Base-by-base conservation (phyloP, 2,888 invertebrate genomes). In the Trachelus stipa region DNA sequence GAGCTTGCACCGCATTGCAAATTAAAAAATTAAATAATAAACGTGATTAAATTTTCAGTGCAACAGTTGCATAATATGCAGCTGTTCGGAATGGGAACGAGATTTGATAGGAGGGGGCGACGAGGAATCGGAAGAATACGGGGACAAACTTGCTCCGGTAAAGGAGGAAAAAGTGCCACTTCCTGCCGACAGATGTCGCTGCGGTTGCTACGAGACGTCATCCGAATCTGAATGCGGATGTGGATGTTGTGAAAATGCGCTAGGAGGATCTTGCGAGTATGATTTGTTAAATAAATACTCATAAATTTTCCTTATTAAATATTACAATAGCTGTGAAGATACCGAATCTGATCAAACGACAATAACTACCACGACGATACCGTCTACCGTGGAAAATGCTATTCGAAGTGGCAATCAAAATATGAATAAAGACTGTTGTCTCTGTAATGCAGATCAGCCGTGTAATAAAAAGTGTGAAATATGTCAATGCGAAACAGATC, bases 71-170 rank as follows among this genome's bases (percentile, higher is more conserved):
- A 77, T 79, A 11, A 30, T 78, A 33, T 85, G 84, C 74, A 77
- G 74, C n/a, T 84, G 83, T 68, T 77, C 77, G 69, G 79, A 84
- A 11, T 84, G 82, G 82, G 81, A 82, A 74, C 56, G 68, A 9
- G 80, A 82, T 74, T 68, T 79, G 33, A 69, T 76, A 75, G 78
- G 78, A 34, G 78, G 78, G 1, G 76, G 69, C n/a, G 78, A 76
- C 11, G 77, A 68, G 12, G 76, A 79, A 69, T 12, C 35, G 23
- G 78, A 76, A 34, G 78, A 73, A 73, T 76, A 68, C 71, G 73
- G 73, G 12, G 68, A 35, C n/a, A 34, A 68, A 76, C 2, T 56
- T 33, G 30, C 33, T 34, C 12, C 34, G 33, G 11, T 34, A 12
- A 30, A 1, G 1, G 9, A 37, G 31, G 75, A 31, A 34, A 68